phyloP scores from a whole-genome alignment of 2,113 vertebrate genomes.

The Tor tambroides region DNA sequence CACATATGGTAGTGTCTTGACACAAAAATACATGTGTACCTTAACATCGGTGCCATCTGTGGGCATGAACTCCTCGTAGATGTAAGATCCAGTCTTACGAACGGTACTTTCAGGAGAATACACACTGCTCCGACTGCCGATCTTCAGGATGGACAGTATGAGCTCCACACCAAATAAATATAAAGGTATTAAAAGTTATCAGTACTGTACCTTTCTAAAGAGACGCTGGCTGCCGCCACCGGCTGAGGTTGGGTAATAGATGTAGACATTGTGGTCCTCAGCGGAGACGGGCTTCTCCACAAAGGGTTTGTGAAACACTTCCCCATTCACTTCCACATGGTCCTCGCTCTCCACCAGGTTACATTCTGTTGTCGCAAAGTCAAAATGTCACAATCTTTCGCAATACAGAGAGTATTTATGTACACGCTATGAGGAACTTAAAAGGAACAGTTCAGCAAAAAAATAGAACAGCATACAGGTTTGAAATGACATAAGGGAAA shows the following conservation, averaged over 20 bases:
- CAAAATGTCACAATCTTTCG: neutral
- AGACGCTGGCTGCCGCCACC: constrained; percentile 97
- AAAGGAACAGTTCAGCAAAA: too few species aligned
- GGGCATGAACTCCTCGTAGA: constrained; percentile 99
- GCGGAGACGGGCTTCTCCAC: constrained; percentile 98
- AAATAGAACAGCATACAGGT: too few species aligned
- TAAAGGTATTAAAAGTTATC: neutral
- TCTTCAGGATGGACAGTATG: constrained; percentile 73
- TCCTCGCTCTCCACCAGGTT: constrained; percentile 93
- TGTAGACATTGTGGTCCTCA: constrained; percentile 98
- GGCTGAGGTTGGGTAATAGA: constrained; percentile 96
- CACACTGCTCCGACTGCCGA: constrained; percentile 96
- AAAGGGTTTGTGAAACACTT: constrained; percentile 94
- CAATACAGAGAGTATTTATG: neutral
- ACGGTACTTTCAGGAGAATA: constrained; percentile 96
- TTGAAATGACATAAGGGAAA: too few species aligned
- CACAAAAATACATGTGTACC: constrained; percentile 69
- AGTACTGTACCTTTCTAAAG: constrained; percentile 87
- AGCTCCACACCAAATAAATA: neutral
- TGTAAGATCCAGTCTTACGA: constrained; percentile 95
- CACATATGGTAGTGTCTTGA: neutral
- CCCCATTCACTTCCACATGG: constrained; percentile 96
- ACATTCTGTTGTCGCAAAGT: constrained; percentile 79
- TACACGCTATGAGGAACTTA: neutral
- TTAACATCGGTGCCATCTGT: constrained; percentile 98